Conservation (phyloP, 2,113 vertebrate species). For the Elanoides forficatus region DNA sequence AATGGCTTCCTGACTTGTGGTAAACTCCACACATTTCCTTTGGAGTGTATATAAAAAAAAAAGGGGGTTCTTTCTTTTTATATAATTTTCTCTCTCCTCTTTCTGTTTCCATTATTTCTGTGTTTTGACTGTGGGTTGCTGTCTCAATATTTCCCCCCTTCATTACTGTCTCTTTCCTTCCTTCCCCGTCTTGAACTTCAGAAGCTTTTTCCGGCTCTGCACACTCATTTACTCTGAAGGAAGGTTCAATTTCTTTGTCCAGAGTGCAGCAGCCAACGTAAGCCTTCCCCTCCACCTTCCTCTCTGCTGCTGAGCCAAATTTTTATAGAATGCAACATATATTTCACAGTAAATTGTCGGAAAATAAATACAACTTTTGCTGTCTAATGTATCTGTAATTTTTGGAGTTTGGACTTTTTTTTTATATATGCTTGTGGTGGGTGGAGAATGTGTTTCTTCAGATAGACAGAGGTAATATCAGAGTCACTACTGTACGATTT, state of each 20-base stretch:
- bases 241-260: neutral
- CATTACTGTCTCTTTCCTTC: neutral
- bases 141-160: neutral
- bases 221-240: neutral
- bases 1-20: neutral
- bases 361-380: neutral
- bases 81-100: neutral
- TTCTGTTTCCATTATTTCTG: neutral
- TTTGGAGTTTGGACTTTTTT: neutral
- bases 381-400: neutral
- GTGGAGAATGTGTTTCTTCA: neutral
- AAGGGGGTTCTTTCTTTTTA: neutral
- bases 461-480: neutral
- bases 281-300: neutral
- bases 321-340: neutral
- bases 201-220: neutral
- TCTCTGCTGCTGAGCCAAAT: neutral
- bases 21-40: neutral
- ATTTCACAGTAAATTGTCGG: neutral
- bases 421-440: neutral
- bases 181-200: neutral
- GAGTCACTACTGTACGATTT: neutral
- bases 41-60: neutral
- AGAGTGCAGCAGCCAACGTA: neutral
- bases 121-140: neutral